A percentile compares a stretch with the other conserved stretches of the same genome.
Evolutionary conservation across 2,888 invertebrate genomes (phyloP).

Genomic region (Noctua janthe): DNA sequence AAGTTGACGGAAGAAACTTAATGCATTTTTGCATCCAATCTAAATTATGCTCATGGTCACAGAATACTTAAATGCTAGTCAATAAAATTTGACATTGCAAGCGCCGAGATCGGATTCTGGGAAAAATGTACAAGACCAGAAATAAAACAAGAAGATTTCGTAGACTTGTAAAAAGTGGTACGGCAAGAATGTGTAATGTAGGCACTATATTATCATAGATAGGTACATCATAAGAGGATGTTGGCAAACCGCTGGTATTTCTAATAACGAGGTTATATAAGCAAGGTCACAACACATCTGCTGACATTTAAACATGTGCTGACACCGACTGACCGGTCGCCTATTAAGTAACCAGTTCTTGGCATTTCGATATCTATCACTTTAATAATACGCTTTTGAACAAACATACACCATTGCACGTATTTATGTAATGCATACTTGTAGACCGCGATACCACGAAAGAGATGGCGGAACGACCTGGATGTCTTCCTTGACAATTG

Average conservation of each 20-base stretch:
- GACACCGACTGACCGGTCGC: constrained; percentile 81
- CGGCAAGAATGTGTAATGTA: constrained; percentile 56
- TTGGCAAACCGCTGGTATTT: constrained; percentile 83
- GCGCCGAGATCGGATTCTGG: constrained; percentile 23
- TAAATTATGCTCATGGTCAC: constrained; percentile 33
- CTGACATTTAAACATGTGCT: constrained; percentile 84
- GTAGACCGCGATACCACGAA: constrained; percentile 68
- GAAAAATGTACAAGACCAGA: constrained; percentile 20
- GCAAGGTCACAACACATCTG: constrained; percentile 84
- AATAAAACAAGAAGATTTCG: constrained; percentile 21
- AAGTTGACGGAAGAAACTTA: constrained; percentile 17
- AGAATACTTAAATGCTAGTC: constrained; percentile 2
- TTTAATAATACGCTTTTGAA: constrained; percentile 54
- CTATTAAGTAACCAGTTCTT: constrained; percentile 84
- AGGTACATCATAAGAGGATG: constrained; percentile 68
- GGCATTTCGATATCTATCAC: constrained; percentile 71
- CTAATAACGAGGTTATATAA: constrained; percentile 84
- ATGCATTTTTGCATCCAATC: constrained; percentile 24
- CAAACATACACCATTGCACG: constrained; percentile 38
- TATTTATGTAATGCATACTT: constrained; percentile 74
- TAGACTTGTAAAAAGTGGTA: constrained; percentile 38
- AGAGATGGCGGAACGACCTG: neutral
- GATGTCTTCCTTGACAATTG: neutral
- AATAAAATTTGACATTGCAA: constrained; percentile 45
- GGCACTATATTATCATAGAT: constrained; percentile 60